phyloP scores from a whole-genome alignment of 2,888 invertebrate genomes.

The Heliothis peltigera region DNA sequence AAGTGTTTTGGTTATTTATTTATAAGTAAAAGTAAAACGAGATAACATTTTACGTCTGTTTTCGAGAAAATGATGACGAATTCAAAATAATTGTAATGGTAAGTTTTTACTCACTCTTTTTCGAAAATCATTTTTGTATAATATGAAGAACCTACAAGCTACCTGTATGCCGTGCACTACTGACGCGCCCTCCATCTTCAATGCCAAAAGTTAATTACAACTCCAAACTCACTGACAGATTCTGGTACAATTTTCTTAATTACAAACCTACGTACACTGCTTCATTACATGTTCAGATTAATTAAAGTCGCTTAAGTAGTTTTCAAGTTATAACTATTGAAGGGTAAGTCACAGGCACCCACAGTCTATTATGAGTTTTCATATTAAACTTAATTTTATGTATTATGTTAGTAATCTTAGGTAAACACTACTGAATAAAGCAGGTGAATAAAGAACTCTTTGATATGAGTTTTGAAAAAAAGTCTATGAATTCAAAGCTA shows the following conservation, averaged over 20 bases:
- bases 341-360: constrained; percentile 38
- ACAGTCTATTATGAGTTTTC: constrained; percentile 45
- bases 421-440: constrained; percentile 68
- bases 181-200: constrained; percentile 8
- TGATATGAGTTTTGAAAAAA: constrained; percentile 76
- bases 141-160: not conserved
- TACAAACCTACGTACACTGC: constrained; percentile 51
- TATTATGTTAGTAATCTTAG: constrained; percentile 55
- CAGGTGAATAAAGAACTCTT: constrained; percentile 84
- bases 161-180: too few relatives aligned
- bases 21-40: not conserved
- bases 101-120: not conserved
- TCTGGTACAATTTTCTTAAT: constrained; percentile 57
- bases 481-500: constrained; percentile 77
- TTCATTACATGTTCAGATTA: constrained; percentile 62
- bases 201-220: constrained; percentile 52
- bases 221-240: constrained; percentile 55
- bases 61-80: not conserved
- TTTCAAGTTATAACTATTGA: constrained; percentile 55
- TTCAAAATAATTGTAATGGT: not conserved
- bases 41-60: not conserved
- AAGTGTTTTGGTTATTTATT: not conserved
- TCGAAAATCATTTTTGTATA: too few relatives aligned
- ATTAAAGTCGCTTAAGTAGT: constrained; percentile 63
- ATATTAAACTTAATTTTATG: constrained; percentile 35